phyloP scores from a whole-genome alignment of 2,888 invertebrate genomes.

The Amiota communis region DNA sequence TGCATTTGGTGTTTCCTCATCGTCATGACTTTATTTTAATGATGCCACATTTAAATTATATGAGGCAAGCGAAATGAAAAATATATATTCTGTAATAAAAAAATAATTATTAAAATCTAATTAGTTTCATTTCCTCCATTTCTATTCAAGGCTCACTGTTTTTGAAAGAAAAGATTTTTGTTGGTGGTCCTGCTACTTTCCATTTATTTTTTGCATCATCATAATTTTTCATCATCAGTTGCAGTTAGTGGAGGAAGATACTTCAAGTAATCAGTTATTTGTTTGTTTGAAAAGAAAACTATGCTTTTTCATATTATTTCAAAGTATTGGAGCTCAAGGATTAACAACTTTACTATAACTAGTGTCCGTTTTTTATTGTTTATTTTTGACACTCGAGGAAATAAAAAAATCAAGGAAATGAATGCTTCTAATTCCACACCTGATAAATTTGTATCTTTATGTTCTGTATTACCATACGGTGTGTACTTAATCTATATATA shows the following conservation, averaged over 20 bases:
- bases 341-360: too few relatives aligned
- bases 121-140: conserved; percentile 41
- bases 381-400: too few relatives aligned
- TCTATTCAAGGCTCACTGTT: background rate
- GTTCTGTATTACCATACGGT: too few relatives aligned
- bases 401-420: too few relatives aligned
- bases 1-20: conserved; percentile 2
- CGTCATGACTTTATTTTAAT: conserved; percentile 48
- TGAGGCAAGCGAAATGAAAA: background rate
- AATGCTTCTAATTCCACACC: too few relatives aligned
- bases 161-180: background rate
- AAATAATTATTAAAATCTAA: conserved; percentile 58
- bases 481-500: too few relatives aligned
- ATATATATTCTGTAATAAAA: conserved; percentile 3
- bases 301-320: too few relatives aligned
- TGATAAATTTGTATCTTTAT: too few relatives aligned
- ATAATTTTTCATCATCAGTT: conserved; percentile 20
- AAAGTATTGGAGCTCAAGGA: too few relatives aligned
- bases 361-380: too few relatives aligned
- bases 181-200: background rate
- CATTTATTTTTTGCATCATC: conserved; percentile 17
- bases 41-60: background rate
- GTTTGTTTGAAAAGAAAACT: too few relatives aligned
- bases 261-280: too few relatives aligned
- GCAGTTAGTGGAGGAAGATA: background rate